Evolutionary conservation across 2,797 vertebrate species (phyloP).

Genomic region (Enteromius trimaculatus): DNA sequence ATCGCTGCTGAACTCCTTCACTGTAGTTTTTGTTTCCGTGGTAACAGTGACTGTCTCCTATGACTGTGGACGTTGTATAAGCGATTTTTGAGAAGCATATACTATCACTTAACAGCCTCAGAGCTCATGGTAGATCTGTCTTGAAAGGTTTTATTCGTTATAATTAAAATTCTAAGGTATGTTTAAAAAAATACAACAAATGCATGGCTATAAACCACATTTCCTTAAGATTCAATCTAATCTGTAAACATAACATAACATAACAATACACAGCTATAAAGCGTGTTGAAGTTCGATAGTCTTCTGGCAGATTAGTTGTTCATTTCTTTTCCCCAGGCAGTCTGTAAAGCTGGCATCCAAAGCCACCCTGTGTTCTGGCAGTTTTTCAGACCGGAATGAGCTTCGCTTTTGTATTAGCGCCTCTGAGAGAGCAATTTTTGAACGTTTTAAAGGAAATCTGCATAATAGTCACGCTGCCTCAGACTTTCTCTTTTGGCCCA

Average conservation of each 20-base stretch:
- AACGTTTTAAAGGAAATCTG: conserved; percentile 9
- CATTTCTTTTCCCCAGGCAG: neutral
- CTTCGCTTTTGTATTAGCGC: neutral
- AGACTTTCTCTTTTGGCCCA: neutral
- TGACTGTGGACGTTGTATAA: neutral
- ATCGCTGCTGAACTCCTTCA: neutral
- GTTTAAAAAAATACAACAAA: neutral
- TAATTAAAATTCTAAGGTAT: neutral
- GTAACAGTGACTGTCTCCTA: neutral
- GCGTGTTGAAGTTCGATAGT: neutral
- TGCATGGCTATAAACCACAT: neutral
- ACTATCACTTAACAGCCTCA: neutral
- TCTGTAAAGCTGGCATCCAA: neutral
- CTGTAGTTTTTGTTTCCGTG: neutral
- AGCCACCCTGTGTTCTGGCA: neutral
- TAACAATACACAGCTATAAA: neutral
- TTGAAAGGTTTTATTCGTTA: neutral
- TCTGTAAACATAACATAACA: neutral
- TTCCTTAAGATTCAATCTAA: neutral
- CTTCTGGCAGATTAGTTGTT: neutral
- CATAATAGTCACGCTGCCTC: neutral
- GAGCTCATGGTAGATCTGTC: neutral
- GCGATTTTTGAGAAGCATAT: neutral
- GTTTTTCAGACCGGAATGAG: neutral
- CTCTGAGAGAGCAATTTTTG: neutral